A percentile compares a stretch with the other conserved stretches of the same genome.
Evolutionary conservation across 1,140 invertebrate genomes (phyloP).

Genomic region (Gryllus bimaculatus): DNA sequence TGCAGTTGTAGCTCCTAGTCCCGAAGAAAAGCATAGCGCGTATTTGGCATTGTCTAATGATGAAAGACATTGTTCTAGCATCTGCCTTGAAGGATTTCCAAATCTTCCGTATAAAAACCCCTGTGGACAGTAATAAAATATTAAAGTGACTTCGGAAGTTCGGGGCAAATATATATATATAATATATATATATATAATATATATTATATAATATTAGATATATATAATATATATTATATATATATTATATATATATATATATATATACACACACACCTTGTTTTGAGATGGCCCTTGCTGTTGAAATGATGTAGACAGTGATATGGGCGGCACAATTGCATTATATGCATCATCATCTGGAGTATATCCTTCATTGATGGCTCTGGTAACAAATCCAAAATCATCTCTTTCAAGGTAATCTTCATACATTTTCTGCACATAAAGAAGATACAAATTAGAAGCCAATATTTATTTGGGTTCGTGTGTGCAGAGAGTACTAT

Average conservation of each 20-base stretch:
- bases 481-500: too few relatives aligned
- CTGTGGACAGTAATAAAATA: not conserved
- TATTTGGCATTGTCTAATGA: slow-evolving; percentile 83
- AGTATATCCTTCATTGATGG: slow-evolving; percentile 86
- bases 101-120: slow-evolving; percentile 81
- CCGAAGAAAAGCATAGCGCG: slow-evolving; percentile 77
- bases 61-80: slow-evolving; percentile 82
- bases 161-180: too few relatives aligned
- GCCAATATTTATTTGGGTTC: too few relatives aligned
- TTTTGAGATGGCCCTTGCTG: slow-evolving; percentile 75
- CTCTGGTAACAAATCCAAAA: slow-evolving; percentile 69
- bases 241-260: too few relatives aligned
- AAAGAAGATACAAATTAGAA: not conserved
- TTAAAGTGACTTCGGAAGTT: too few relatives aligned
- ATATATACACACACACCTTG: too few relatives aligned
- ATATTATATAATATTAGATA: too few relatives aligned
- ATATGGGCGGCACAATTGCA: slow-evolving; percentile 82
- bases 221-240: too few relatives aligned
- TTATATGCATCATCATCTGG: slow-evolving; percentile 75
- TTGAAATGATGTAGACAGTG: slow-evolving; percentile 87
- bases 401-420: slow-evolving; percentile 22
- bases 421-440: not conserved
- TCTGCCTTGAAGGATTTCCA: slow-evolving; percentile 88
- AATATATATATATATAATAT: too few relatives aligned
- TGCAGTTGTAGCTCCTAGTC: slow-evolving; percentile 73